Evolutionary conservation across 2,797 vertebrate genomes (phyloP).

Genomic region (Mus caroli): DNA sequence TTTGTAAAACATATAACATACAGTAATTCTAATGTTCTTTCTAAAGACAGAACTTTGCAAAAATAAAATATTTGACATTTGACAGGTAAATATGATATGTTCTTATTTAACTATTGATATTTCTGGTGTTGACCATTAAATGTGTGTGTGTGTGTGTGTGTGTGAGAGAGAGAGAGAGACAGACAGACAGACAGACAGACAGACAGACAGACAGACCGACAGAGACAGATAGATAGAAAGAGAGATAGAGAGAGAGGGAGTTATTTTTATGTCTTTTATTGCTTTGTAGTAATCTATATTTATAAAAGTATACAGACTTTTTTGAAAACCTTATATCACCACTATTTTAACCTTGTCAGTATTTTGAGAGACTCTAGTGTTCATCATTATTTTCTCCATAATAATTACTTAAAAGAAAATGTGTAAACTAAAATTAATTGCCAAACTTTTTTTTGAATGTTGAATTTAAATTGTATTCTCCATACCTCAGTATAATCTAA

Average conservation of each 20-base stretch:
- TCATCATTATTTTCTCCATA: neutral
- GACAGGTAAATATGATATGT: neutral
- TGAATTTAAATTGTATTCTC: neutral
- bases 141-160: neutral
- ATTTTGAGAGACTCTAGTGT: neutral
- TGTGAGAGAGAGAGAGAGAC: too few species aligned
- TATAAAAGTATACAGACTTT: neutral
- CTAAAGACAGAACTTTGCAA: neutral
- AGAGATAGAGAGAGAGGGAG: too few species aligned
- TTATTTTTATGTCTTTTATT: neutral
- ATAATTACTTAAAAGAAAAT: constrained; percentile 49
- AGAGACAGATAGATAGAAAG: too few species aligned
- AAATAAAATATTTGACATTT: constrained; percentile 15
- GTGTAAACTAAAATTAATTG: neutral
- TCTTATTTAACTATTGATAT: neutral
- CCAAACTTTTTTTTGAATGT: neutral
- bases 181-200: too few species aligned
- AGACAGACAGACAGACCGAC: too few species aligned
- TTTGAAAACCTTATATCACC: neutral
- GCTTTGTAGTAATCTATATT: neutral
- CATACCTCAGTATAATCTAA: neutral
- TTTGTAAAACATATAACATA: neutral
- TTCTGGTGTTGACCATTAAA: neutral
- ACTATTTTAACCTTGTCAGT: neutral
- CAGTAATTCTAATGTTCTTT: neutral